Conservation (phyloP, 1,140 invertebrate species). For the Platyscapa corneri region DNA sequence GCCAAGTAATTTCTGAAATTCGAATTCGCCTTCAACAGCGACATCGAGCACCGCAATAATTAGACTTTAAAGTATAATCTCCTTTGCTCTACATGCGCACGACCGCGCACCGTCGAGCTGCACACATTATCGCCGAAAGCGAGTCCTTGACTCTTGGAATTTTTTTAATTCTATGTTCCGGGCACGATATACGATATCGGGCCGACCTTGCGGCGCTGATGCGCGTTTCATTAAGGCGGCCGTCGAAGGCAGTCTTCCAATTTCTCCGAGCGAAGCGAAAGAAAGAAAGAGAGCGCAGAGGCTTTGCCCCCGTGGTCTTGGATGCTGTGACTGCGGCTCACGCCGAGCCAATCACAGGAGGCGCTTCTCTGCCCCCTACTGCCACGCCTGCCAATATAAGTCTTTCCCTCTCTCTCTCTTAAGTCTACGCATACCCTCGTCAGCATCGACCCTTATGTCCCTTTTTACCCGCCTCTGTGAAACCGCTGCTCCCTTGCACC, state of each 20-base stretch:
- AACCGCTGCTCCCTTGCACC: slow-evolving; percentile 16
- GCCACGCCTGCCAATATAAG: slow-evolving; percentile 74
- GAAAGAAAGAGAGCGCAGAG: slow-evolving; percentile 12
- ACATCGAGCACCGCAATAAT: background rate
- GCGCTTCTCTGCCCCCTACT: slow-evolving; percentile 65
- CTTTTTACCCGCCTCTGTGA: slow-evolving; percentile 56
- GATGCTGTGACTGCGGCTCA: slow-evolving; percentile 15
- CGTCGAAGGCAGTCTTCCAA: background rate
- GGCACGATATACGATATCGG: background rate
- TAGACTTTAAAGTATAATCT: background rate
- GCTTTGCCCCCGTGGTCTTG: slow-evolving; percentile 19
- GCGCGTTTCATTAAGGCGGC: background rate
- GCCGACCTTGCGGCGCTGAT: background rate
- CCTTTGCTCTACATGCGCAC: background rate
- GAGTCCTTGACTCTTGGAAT: background rate
- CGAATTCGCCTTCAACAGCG: background rate
- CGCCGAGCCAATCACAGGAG: slow-evolving; percentile 60
- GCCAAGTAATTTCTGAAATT: too few species aligned
- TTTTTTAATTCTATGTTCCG: background rate
- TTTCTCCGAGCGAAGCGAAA: background rate
- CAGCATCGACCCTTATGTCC: slow-evolving; percentile 61
- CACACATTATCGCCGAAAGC: background rate
- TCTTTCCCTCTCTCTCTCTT: slow-evolving; percentile 31
- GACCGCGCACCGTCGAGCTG: background rate
- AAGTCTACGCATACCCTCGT: slow-evolving; percentile 59